Base-by-base conservation (phyloP, 2,797 vertebrate species). In the Paguma larvata region DNA sequence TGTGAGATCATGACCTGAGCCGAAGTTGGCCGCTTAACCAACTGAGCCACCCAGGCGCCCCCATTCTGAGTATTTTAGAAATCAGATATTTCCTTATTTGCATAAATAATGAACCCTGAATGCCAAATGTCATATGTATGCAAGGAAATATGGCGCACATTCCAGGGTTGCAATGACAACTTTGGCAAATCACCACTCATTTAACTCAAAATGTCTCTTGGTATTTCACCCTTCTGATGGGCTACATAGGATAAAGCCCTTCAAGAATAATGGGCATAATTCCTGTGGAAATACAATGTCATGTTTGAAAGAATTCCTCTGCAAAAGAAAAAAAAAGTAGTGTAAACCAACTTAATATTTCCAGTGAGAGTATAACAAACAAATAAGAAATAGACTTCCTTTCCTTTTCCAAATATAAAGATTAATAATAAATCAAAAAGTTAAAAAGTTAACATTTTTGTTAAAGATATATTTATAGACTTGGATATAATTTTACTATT, bases 291-390 rank as follows among this genome's bases (percentile, higher is more conserved):
- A 91, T 34, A 48, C 0, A 51, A 0, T 87, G 27, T 78, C 15
- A 48, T 79, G 1, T 44, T 92, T 93, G 16, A 89, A 95, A 80
- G 2, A 93, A 32, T 89, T 95, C 12, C 25, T 86, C 4, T 84
- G 15, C 41, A 72, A 89, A 53, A 9, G n/a, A 85, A 79, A 85
- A 72, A 70, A 67, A 18, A 14, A 70, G 14, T 79, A 65, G 10
- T 38, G 38, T 59, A 92, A 88, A 62, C n/a, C 32, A 93, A 77
- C 16, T 85, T 85, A 85, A 48, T 96, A 89, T 83, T 84, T 32
- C 75, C 46, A 78, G 62, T 73, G 32, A 63, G n/a, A 48, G 8
- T 21, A 46, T 59, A 59, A 68, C 82, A 63, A 59, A 68, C 82
- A 63, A 90, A 84, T 56, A 85, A 5, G 80, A 87, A 41, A 68